Conservation (phyloP, 2,113 vertebrate genomes). For the Semnopithecus entellus region DNA sequence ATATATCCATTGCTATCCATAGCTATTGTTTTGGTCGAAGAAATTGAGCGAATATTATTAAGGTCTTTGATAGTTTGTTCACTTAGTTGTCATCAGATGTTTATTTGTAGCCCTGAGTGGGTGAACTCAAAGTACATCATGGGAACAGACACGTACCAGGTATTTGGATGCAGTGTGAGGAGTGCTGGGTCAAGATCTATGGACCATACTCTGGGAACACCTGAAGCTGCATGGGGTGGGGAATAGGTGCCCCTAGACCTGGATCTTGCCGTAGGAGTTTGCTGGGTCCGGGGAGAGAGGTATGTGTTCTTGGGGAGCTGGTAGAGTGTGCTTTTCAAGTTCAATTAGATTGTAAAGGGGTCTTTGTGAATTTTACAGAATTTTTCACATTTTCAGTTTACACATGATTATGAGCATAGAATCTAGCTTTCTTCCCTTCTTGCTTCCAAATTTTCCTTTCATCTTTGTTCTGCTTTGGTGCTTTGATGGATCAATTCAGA, state of each 20-base stretch:
- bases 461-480: not conserved
- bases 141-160: not conserved
- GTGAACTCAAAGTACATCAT: fast-evolving
- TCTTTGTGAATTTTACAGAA: not conserved
- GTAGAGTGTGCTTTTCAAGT: not conserved
- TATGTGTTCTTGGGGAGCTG: too few relatives aligned
- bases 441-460: not conserved
- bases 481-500: not conserved
- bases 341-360: not conserved
- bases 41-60: not conserved
- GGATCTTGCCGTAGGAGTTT: not conserved
- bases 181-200: not conserved
- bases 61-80: not conserved
- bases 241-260: not conserved
- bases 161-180: not conserved
- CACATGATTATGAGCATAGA: not conserved
- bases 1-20: not conserved
- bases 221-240: fast-evolving
- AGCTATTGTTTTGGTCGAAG: not conserved
- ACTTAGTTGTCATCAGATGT: not conserved
- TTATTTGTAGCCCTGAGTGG: not conserved
- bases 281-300: not conserved
- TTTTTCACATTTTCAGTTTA: not conserved
- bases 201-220: not conserved
- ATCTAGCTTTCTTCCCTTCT: not conserved